Evolutionary conservation across 1,140 invertebrate species (phyloP).

Genomic region (Melitaea cinxia): DNA sequence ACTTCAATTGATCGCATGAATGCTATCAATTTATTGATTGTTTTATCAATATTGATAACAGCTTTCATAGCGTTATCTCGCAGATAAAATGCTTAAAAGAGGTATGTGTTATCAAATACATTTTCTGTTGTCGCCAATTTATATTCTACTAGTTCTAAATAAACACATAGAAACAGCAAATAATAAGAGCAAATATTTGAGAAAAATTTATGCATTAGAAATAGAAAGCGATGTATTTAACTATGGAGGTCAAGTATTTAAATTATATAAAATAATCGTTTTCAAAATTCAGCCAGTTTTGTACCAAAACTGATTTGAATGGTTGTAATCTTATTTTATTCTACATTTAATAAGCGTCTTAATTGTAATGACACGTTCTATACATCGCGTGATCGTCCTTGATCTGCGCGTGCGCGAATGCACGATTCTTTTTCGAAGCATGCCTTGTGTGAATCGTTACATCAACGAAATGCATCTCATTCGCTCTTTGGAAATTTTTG

Average conservation of each 20-base stretch:
- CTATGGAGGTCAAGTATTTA: too few relatives aligned
- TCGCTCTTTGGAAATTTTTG: slow-evolving; percentile 46
- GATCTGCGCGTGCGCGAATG: slow-evolving; percentile 54
- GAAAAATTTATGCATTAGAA: too few relatives aligned
- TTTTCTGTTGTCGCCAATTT: slow-evolving; percentile 15
- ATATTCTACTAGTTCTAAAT: neutral
- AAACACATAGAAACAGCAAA: neutral
- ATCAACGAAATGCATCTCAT: slow-evolving; percentile 40
- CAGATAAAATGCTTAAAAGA: slow-evolving; percentile 27
- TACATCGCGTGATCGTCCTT: slow-evolving; percentile 61
- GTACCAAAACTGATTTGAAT: too few relatives aligned
- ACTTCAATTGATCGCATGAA: slow-evolving; percentile 4
- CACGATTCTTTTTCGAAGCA: slow-evolving; percentile 59
- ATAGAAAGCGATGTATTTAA: too few relatives aligned
- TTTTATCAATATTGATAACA: slow-evolving; percentile 36
- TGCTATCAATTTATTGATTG: slow-evolving; percentile 46
- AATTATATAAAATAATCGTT: too few relatives aligned
- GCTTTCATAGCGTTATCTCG: slow-evolving; percentile 36
- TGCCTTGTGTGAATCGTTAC: slow-evolving; percentile 42
- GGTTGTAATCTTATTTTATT: slow-evolving; percentile 6
- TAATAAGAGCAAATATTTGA: too few relatives aligned
- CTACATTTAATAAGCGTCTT: slow-evolving; percentile 35
- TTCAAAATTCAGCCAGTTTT: too few relatives aligned
- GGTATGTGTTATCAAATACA: slow-evolving; percentile 28
- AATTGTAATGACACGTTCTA: slow-evolving; percentile 37